A percentile compares a stretch with the other conserved stretches of the same genome.
phyloP scores from a whole-genome alignment of 2,113 vertebrate genomes.

The Pseudolaguvia tuberculata region DNA sequence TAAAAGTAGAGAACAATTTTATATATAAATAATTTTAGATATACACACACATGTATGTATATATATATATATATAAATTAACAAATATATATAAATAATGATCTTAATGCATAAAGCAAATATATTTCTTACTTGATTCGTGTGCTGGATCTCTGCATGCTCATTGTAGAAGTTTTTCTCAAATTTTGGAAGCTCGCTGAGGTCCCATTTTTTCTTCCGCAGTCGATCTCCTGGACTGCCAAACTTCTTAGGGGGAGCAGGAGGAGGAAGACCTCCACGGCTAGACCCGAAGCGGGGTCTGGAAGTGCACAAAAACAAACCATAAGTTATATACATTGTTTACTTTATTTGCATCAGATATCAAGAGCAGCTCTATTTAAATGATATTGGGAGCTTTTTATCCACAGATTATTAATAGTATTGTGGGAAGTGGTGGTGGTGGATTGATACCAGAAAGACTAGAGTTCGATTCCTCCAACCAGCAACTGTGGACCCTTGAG shows the following conservation, averaged over 20 bases:
- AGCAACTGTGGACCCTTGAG: too few relatives aligned
- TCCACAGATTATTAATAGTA: not conserved
- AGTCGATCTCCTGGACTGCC: slow-evolving; percentile 93
- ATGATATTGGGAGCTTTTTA: not conserved
- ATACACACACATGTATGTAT: too few relatives aligned
- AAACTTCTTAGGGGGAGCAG: slow-evolving; percentile 80
- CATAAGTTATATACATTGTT: too few relatives aligned
- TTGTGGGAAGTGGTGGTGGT: too few relatives aligned
- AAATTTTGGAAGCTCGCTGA: slow-evolving; percentile 92
- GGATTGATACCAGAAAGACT: too few relatives aligned
- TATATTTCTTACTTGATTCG: slow-evolving; percentile 72
- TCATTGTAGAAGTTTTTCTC: slow-evolving; percentile 97
- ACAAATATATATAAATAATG: too few relatives aligned
- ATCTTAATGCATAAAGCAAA: not conserved
- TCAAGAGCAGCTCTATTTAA: not conserved
- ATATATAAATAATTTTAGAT: too few relatives aligned
- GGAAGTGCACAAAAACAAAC: not conserved
- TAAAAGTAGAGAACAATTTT: not conserved
- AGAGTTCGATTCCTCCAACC: too few relatives aligned
- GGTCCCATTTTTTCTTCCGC: slow-evolving; percentile 93
- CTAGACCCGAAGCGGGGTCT: slow-evolving; percentile 72
- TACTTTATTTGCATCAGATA: not conserved
- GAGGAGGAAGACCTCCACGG: slow-evolving; percentile 74
- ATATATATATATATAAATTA: too few relatives aligned
- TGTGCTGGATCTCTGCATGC: slow-evolving; percentile 81